Percentiles rank a stretch among this genome's conserved stretches.
Conservation (phyloP, 2,797 vertebrate species). For the Gymnodraco acuticeps region DNA sequence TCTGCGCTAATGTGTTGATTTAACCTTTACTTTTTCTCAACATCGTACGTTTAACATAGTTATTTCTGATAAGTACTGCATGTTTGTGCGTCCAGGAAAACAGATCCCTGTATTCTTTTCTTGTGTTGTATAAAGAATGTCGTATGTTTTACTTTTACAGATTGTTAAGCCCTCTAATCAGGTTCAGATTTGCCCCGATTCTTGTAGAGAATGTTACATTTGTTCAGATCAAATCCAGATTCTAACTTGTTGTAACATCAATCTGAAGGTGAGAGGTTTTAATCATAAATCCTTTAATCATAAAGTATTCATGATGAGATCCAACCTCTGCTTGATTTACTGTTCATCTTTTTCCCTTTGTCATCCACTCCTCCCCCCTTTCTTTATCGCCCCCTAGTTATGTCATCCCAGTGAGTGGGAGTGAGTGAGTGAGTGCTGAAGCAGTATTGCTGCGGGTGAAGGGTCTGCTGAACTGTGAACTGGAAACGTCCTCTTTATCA, state of each 20-base stretch:
- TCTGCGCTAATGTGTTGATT: neutral
- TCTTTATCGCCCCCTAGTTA: constrained; percentile 40
- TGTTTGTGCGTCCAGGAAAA: neutral
- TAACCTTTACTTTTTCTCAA: neutral
- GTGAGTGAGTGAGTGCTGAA: constrained; percentile 40
- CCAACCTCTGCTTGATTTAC: constrained; percentile 2
- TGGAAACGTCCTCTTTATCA: constrained; percentile 52
- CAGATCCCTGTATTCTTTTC: neutral
- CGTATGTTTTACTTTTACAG: neutral
- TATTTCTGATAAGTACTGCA: neutral
- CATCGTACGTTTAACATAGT: neutral
- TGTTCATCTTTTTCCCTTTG: neutral
- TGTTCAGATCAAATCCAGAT: neutral
- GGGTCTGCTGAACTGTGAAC: constrained; percentile 70
- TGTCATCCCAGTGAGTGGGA: constrained; percentile 42
- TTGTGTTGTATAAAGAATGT: neutral
- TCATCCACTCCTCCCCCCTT: neutral
- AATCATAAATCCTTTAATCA: neutral
- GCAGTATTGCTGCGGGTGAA: constrained; percentile 56
- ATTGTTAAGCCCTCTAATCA: neutral
- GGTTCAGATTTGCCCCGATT: neutral
- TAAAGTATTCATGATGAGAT: neutral
- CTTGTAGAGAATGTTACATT: neutral
- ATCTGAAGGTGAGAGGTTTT: neutral
- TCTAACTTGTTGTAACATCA: neutral